Evolutionary conservation across 2,113 vertebrate species (phyloP).

Genomic region (Sialia sialis): DNA sequence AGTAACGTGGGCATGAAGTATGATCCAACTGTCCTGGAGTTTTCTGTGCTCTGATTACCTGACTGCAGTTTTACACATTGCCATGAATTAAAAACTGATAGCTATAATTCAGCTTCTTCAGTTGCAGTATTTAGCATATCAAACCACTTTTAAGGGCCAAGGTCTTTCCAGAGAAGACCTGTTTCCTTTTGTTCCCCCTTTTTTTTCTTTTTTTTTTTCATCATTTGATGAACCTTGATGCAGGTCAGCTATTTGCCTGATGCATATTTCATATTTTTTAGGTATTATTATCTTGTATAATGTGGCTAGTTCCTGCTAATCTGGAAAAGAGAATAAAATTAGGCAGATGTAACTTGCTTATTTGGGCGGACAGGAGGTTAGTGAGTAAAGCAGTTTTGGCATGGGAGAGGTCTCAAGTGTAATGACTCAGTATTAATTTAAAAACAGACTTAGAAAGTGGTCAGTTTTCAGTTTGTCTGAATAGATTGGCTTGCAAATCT

Average conservation of each 20-base stretch:
- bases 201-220: neutral
- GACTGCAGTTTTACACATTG: neutral
- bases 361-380: neutral
- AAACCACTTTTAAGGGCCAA: neutral
- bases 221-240: neutral
- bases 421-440: neutral
- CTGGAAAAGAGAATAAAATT: neutral
- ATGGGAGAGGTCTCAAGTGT: neutral
- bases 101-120: neutral
- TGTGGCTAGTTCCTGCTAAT: neutral
- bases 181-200: fast-evolving
- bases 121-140: neutral
- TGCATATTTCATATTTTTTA: neutral
- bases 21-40: neutral
- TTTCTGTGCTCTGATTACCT: neutral
- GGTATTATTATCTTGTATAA: neutral
- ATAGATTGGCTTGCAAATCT: neutral
- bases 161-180: neutral
- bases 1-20: neutral
- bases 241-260: neutral
- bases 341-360: neutral
- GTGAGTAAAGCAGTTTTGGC: neutral
- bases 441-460: neutral
- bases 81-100: neutral
- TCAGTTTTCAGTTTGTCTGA: neutral